A percentile compares a stretch with the other conserved stretches of the same genome.
Conservation (phyloP, 2,888 invertebrate genomes). For the Acrobasis repandana region DNA sequence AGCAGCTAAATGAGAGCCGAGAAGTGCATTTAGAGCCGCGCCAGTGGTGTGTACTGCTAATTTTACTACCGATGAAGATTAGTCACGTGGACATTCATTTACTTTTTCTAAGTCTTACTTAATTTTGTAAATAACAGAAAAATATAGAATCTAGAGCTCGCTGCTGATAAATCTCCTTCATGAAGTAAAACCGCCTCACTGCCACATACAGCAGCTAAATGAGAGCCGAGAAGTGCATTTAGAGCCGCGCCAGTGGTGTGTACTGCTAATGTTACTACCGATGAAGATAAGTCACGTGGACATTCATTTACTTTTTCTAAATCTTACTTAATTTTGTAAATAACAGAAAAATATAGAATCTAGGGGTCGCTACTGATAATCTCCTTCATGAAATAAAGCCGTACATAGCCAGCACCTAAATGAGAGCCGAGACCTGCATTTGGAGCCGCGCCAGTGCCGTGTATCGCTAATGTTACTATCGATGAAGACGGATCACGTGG, state of each 20-base stretch:
- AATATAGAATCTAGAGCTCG: too few species aligned
- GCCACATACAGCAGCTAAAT: constrained; percentile 12
- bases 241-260: constrained; percentile 13
- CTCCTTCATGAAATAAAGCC: neutral
- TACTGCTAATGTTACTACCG: constrained; percentile 13
- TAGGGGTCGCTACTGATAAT: neutral
- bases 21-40: constrained; percentile 16
- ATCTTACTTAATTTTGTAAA: neutral
- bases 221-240: constrained; percentile 13
- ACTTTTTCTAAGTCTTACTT: too few species aligned
- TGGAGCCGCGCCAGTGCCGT: neutral
- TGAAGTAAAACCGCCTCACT: too few species aligned
- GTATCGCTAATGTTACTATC: neutral
- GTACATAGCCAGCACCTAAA: neutral
- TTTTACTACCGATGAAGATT: constrained; percentile 17
- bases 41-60: constrained; percentile 15
- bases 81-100: neutral
- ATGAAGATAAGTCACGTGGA: constrained; percentile 9
- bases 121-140: too few species aligned
- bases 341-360: too few species aligned
- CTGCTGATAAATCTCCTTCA: too few species aligned
- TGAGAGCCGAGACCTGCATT: neutral
- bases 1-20: constrained; percentile 8
- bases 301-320: neutral
- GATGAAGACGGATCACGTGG: neutral